These are phyloP conservation scores for Chymomyza costata DNA, from an alignment of 1,140 invertebrate species.

Conservation along the genomic window DNA sequence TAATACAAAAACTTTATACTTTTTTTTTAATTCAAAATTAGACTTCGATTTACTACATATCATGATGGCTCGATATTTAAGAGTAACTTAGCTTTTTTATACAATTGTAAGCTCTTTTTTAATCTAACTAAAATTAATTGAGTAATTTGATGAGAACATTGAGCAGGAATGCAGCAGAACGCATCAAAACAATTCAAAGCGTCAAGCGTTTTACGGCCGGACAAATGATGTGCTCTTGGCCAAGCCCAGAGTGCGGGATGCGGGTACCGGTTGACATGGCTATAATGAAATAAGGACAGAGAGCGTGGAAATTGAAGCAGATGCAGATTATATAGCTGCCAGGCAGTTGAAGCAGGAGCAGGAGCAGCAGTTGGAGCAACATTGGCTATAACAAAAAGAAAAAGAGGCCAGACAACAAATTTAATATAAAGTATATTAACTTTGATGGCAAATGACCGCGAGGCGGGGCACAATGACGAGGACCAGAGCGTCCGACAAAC, in stretches of 20 bases:
- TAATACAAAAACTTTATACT: no score
- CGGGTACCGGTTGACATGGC: not conserved
- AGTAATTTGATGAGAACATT: conserved; percentile 63
- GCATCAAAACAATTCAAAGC: conserved; percentile 24
- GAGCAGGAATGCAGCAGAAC: conserved; percentile 29
- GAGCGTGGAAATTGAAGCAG: conserved; percentile 43
- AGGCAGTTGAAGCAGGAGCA: conserved; percentile 8
- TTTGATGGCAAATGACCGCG: conserved; percentile 64
- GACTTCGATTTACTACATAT: no score
- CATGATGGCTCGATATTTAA: no score
- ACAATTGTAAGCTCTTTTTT: no score
- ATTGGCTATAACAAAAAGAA: conserved; percentile 23
- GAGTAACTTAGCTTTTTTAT: no score
- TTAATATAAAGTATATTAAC: conserved; percentile 72
- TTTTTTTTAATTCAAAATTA: no score
- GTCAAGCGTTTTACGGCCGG: conserved; percentile 22
- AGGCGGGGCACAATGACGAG: not conserved
- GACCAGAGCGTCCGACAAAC: conserved; percentile 10
- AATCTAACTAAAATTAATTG: conserved; percentile 65
- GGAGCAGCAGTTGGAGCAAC: conserved; percentile 1
- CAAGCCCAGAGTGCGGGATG: not conserved
- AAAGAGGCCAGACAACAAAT: conserved; percentile 52
- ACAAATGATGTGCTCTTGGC: conserved; percentile 12
- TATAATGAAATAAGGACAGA: not conserved
- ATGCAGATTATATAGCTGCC: conserved; percentile 57